Evolutionary conservation across 92 coral and sea anemone species (phyloP).

Genomic region (Montipora capitata): DNA sequence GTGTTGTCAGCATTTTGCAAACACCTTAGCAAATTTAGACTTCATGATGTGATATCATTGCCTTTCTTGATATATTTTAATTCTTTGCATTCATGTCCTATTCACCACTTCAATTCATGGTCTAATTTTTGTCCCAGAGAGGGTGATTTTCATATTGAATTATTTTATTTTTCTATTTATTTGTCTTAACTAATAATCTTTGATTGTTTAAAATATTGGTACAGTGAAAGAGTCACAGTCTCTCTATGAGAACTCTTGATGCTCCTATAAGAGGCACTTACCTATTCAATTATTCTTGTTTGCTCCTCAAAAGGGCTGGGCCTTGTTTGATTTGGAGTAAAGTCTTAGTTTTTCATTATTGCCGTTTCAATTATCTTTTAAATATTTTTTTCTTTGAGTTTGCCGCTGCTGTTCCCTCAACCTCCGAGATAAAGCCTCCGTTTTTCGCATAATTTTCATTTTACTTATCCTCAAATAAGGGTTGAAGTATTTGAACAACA

Average conservation of each 20-base stretch:
- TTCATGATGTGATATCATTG: not conserved
- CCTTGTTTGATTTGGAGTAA: slow-evolving; percentile 22
- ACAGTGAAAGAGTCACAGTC: not conserved
- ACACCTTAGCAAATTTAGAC: not conserved
- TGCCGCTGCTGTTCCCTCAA: not conserved
- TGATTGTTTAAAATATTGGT: not conserved
- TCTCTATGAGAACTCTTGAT: no score
- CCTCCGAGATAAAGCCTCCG: not conserved
- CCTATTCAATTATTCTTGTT: not conserved
- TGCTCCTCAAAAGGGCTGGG: slow-evolving; percentile 40
- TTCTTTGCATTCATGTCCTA: slow-evolving; percentile 4
- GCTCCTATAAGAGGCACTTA: no score
- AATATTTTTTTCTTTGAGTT: not conserved
- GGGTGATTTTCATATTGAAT: slow-evolving; percentile 4
- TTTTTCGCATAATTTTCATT: no score
- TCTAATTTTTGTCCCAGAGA: not conserved
- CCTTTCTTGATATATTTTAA: not conserved
- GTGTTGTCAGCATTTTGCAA: not conserved
- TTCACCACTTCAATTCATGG: not conserved
- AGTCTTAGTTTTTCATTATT: no score
- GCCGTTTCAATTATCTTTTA: not conserved
- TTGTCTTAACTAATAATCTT: slow-evolving; percentile 9
- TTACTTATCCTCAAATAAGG: no score
- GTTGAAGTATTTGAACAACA: not conserved
- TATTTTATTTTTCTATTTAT: slow-evolving; percentile 34